phyloP scores from a whole-genome alignment of 2,797 vertebrate species.

The Sylvilagus floridanus region DNA sequence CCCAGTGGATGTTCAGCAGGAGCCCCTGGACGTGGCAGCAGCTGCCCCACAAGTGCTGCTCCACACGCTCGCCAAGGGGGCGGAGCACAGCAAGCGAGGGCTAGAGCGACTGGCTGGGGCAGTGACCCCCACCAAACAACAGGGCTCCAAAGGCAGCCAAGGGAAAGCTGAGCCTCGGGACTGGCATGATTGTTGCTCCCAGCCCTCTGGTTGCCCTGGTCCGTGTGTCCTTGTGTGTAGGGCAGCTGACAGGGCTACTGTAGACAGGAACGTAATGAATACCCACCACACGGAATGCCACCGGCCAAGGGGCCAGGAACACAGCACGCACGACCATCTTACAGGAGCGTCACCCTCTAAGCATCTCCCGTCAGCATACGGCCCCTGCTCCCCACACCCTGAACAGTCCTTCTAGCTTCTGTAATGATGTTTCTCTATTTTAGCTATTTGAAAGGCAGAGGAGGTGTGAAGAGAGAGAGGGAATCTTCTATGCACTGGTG shows the following conservation, averaged over 20 bases:
- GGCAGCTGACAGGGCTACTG: rapidly evolving
- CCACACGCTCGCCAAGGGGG: neutral
- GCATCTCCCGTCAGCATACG: rapidly evolving
- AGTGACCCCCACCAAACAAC: neutral
- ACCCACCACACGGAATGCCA: rapidly evolving
- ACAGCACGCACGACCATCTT: rapidly evolving
- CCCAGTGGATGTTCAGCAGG: rapidly evolving
- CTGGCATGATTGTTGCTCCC: neutral
- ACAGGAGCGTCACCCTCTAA: rapidly evolving
- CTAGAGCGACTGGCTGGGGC: no score
- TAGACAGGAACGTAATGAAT: neutral
- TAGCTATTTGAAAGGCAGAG: no score
- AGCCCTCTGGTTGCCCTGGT: neutral
- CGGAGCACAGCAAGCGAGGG: neutral
- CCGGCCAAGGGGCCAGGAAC: rapidly evolving
- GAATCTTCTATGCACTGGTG: no score
- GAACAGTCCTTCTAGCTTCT: neutral
- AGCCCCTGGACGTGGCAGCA: neutral
- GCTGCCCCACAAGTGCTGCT: rapidly evolving
- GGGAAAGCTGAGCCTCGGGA: neutral
- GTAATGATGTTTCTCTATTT: no score
- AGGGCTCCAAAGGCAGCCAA: neutral
- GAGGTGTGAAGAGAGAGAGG: no score
- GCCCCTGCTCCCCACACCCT: rapidly evolving
- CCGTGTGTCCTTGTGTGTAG: rapidly evolving